Percentiles rank a stretch among this genome's conserved stretches.
phyloP scores from a whole-genome alignment of 2,797 vertebrate genomes.

The Tarsius wallacei region DNA sequence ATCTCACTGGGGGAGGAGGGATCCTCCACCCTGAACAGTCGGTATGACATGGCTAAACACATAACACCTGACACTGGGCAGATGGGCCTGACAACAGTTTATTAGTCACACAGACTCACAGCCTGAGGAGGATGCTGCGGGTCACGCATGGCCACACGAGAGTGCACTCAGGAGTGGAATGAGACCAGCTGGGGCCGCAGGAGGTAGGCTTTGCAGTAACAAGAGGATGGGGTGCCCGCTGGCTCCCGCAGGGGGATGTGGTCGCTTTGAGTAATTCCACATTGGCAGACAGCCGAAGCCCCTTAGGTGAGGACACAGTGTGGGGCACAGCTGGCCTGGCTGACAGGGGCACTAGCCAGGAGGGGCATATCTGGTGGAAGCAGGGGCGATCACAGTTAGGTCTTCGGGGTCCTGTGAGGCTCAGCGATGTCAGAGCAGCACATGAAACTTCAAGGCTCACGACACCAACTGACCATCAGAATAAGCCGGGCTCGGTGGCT shows the following conservation, averaged over 20 bases:
- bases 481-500: not conserved
- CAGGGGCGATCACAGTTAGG: rapidly evolving
- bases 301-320: too few relatives aligned
- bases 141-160: rapidly evolving
- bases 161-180: rapidly evolving
- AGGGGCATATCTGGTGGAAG: not conserved
- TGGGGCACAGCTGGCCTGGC: not conserved
- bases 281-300: rapidly evolving
- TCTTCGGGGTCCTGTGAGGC: not conserved
- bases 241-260: rapidly evolving
- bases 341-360: not conserved
- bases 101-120: rapidly evolving
- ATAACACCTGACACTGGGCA: not conserved
- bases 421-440: not conserved
- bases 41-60: too few relatives aligned
- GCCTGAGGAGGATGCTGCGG: not conserved
- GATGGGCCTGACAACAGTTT: rapidly evolving
- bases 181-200: not conserved
- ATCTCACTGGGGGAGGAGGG: rapidly evolving
- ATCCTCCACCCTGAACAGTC: not conserved
- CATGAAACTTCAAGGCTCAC: not conserved
- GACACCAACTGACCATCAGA: not conserved
- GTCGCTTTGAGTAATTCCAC: too few relatives aligned
- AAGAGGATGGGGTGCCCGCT: not conserved
- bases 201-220: not conserved